A percentile compares a stretch with the other conserved stretches of the same genome.
Conservation (phyloP, 2,888 invertebrate genomes). For the Lochmaea crataegi region DNA sequence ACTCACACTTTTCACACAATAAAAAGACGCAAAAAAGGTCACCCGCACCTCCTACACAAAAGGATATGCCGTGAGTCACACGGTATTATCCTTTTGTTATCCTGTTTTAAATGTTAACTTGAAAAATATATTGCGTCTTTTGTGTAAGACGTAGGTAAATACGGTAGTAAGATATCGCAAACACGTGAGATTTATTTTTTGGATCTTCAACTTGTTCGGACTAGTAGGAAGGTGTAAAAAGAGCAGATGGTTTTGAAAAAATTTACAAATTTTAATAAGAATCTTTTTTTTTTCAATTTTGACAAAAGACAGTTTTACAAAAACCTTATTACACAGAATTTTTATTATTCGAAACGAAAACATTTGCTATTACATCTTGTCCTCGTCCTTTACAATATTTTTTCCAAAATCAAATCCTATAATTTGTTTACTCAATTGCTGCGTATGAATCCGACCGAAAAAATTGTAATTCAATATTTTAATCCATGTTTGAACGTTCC, state of each 20-base stretch:
- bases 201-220: conserved; percentile 39
- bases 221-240: conserved; percentile 28
- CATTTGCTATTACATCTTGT: background rate
- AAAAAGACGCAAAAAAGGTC: conserved; percentile 34
- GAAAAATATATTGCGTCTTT: conserved; percentile 32
- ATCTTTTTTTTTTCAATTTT: too few species aligned
- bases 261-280: too few species aligned
- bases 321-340: too few species aligned
- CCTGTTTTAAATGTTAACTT: conserved; percentile 38
- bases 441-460: conserved; percentile 30
- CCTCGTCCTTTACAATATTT: background rate
- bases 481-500: conserved; percentile 33
- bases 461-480: conserved; percentile 40
- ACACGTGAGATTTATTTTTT: conserved; percentile 29
- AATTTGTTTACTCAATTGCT: conserved; percentile 37
- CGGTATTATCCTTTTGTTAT: conserved; percentile 38
- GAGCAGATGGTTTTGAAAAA: background rate
- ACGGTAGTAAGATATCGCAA: conserved; percentile 33
- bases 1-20: conserved; percentile 25
- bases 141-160: conserved; percentile 17
- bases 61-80: conserved; percentile 41
- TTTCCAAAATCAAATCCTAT: conserved; percentile 17
- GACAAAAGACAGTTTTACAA: too few species aligned
- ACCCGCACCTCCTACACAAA: conserved; percentile 39
- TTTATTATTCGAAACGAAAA: too few species aligned